Percentiles rank a stretch among this genome's conserved stretches.
Conservation (phyloP, 1,140 invertebrate genomes). For the Acromyrmex heyeri region DNA sequence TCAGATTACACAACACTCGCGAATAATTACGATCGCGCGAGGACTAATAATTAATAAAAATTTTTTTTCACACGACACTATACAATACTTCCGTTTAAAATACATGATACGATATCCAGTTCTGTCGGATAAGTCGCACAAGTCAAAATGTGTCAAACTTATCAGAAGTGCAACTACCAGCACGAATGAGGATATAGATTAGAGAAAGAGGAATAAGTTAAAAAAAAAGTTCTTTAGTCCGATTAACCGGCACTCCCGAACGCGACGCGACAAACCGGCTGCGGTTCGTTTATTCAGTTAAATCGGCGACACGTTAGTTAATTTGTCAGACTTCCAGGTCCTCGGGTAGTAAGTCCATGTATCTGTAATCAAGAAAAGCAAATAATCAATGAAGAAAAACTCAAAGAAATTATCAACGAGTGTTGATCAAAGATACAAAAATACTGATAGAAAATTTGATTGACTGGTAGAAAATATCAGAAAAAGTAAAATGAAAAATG, state of each 20-base stretch:
- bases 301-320: background rate
- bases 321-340: background rate
- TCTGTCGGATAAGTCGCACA: background rate
- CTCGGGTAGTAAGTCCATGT: background rate
- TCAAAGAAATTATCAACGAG: background rate
- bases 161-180: background rate
- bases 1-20: background rate
- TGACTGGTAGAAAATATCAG: background rate
- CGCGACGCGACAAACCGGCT: background rate
- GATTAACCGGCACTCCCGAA: background rate
- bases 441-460: background rate
- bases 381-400: background rate
- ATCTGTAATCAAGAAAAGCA: background rate
- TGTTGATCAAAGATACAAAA: background rate
- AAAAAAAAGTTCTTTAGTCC: background rate
- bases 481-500: background rate
- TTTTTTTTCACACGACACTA: background rate
- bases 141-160: background rate
- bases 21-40: background rate
- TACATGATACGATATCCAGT: background rate
- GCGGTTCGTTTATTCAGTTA: slow-evolving; percentile 10
- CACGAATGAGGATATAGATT: background rate
- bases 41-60: background rate
- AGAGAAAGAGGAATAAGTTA: background rate
- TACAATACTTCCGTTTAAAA: background rate